Base-by-base conservation (phyloP, 2,888 invertebrate genomes). In the Cepaea hortensis region DNA sequence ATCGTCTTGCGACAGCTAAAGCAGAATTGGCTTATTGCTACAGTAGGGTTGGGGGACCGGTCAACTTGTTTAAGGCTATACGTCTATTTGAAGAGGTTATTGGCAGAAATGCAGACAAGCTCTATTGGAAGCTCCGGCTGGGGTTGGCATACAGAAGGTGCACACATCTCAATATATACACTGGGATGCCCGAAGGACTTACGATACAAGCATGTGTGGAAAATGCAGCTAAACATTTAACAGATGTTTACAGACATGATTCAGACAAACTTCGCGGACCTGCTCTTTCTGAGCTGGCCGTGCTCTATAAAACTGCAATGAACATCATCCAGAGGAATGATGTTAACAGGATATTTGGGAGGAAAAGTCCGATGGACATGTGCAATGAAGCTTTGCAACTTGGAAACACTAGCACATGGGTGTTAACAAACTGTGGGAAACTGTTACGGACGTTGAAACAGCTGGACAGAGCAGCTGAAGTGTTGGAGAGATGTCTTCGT, bases 361-460 rank as follows among this genome's bases (percentile, higher is more conserved):
- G 1, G 3, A 6, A 35, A 35, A 80, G 0, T 13, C 62, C 80
- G 1, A 6, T 23, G 15, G 11, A 62, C 0, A 3, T 62, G 2
- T 61, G 62, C 55, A 35, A 15, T 1, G 62, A 62, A 62, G 62
- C 80, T 5, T 20, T 80, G 13, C 11, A 23, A 11, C 62, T 18
- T 80, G 62, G 5, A 20, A 15, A 0, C 5, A 15, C 3, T 23
- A 80, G 80, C 70, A 48, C 81, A 18, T 81, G 81, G 81, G 48
- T 68, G 6, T n/a, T 81, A 68, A 68, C 81, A n/a, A 81, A 48
- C n/a, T 81, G 70, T 20, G 81, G 81, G 46, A 81, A 48, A 68
- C 5, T 68, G 46, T 46, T 48, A 3, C 50, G 81, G 46, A 7
- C 13, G 7, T 3, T 48, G 5, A 68, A 68, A 68, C 20, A 18